These are phyloP conservation scores for Luscinia megarhynchos DNA, from an alignment of 2,797 vertebrate species.

Conservation along the genomic window DNA sequence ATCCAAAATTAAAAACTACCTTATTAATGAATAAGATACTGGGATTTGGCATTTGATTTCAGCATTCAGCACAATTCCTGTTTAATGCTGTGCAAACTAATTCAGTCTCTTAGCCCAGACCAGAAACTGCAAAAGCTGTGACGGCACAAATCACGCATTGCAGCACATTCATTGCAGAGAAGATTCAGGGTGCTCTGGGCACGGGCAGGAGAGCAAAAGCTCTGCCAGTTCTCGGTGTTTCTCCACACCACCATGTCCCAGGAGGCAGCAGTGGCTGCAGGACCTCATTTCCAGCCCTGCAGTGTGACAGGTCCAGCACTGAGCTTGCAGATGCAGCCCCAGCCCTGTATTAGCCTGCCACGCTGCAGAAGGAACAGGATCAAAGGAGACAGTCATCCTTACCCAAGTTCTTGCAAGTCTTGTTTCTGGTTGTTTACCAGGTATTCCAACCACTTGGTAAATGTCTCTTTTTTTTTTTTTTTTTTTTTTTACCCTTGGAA, in stretches of 20 bases:
- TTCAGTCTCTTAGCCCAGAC: not conserved
- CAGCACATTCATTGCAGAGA: not conserved
- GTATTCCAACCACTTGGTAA: not conserved
- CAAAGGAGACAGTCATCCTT: slow-evolving; percentile 2
- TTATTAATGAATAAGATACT: not conserved
- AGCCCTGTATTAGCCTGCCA: not conserved
- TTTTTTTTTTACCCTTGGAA: not conserved
- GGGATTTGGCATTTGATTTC: not conserved
- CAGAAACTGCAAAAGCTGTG: not conserved
- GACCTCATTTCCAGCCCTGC: not conserved
- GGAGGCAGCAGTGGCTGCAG: not conserved
- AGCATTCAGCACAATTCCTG: not conserved
- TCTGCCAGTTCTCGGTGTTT: not conserved
- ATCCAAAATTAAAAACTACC: not conserved
- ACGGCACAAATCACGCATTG: accelerated
- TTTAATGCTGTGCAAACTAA: not conserved
- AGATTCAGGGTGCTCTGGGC: not conserved
- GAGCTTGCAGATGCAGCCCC: not conserved
- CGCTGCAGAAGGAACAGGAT: not conserved
- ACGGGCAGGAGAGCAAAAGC: not conserved
- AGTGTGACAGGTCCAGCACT: not conserved
- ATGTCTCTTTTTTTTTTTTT: not conserved
- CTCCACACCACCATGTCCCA: not conserved
- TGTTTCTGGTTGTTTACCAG: not conserved
- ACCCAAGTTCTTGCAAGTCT: slow-evolving; percentile 3